Base-by-base conservation (phyloP, 2,797 vertebrate genomes). In the Buceros bicornis region DNA sequence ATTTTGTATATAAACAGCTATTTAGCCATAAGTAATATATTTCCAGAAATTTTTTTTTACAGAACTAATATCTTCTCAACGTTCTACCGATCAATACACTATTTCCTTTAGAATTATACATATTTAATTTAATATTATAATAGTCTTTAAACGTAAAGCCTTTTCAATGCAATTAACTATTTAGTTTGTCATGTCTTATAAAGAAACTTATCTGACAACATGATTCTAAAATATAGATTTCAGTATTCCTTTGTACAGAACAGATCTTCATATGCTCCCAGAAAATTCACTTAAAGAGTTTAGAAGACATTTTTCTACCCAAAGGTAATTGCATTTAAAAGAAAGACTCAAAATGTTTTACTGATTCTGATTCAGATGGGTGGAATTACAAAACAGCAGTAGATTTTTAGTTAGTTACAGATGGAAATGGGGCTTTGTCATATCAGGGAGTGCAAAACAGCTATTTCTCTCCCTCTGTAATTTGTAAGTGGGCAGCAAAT, bases 221-320 rank as follows among this genome's bases (percentile, higher is more conserved):
- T 29, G 42, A 82, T 60, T 88, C 33, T 76, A 90, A 86, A 95
- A 94, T 51, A 84, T 13, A 79, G 43, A 83, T 62, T 95, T 88
- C 73, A 86, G 43, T 21, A 76, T 62, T 91, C 62, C 20, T 93
- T 81, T 78, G 40, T 79, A 66, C 54, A 82, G 58, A 88, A 82
- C 6, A 85, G 10, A 56, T 78, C 79, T 92, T 82, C 47, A 53
- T 86, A 61, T 43, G 80, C 17, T 80, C 29, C 64, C 16, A 84
- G 66, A 81, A 93, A 73, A 8, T 69, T 26, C 64, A 90, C 51
- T 81, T 58, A 48, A 57, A 84, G 87, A 87, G 48, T 91, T 91
- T 81, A 92, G 71, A 61, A 91, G 50, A 87, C 31, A 65, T 86
- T 64, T 57, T 92, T 87, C 43, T 70, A 79, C 13, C 22, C 35